Base-by-base conservation (phyloP, 2,888 invertebrate species). In the Caenorhabditis auriculariae region DNA sequence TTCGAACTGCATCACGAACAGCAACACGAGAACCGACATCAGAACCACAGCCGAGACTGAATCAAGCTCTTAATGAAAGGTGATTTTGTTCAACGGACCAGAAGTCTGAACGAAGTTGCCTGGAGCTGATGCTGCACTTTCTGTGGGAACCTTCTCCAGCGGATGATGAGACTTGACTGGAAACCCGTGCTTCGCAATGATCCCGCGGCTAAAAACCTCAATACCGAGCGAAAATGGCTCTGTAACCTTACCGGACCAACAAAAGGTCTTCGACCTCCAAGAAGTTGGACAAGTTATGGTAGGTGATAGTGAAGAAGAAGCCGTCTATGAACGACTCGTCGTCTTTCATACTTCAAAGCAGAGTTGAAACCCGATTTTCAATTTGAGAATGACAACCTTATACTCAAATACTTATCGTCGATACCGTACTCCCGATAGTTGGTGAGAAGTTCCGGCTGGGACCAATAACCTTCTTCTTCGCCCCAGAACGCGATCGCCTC, bases 121-220 rank as follows among this genome's bases (percentile, higher is more conserved):
- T 3, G 78, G 78, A n/a, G 78, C 77, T 6, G 70, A 64, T 2
- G 77, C 76, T 2, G 78, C 78, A n/a, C 73, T 73, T 57, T 78
- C 78, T 2, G 69, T 69, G 15, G 69, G 65, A 26, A 73, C 73
- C 50, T 78, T 78, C 45, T 78, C 78, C 38, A 78, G 65, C 9
- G 77, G 76, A 65, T 78, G 78, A 63, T 79, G 78, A 7, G 76
- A 75, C n/a, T 42, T 43, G 9, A 78, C 65, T n/a, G 56, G n/a
- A n/a, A n/a, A n/a, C n/a, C n/a, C n/a, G 57, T 77, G 77, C 27
- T 58, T 46, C 7, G 54, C 39, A 19, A 79, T 48, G 47, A 78
- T 75, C 0, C 29, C 47, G 9, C 78, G 54, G 23, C 76, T 64
- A 29, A 26, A 58, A 26, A 2, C 15, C 19, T 39, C 19, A n/a